A percentile compares a stretch with the other conserved stretches of the same genome.
phyloP scores from a whole-genome alignment of 2,888 invertebrate species.

The Trissolcus brochymenae region DNA sequence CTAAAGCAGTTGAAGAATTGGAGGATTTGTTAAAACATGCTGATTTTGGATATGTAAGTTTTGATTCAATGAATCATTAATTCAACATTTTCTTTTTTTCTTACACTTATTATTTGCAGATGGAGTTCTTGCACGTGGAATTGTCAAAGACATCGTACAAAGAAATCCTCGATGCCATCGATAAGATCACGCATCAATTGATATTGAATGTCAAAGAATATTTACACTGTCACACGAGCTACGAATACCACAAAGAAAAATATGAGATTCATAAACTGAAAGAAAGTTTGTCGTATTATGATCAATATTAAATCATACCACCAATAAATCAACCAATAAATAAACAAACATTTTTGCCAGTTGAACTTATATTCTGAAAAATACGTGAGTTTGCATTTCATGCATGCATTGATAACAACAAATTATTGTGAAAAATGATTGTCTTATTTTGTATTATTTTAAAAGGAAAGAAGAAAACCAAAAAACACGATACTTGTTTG shows the following conservation, averaged over 20 bases:
- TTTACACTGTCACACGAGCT: conserved; percentile 5
- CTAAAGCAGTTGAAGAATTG: background rate
- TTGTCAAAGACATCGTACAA: background rate
- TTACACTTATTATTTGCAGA: too few species aligned
- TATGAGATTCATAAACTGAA: conserved; percentile 2
- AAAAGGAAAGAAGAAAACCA: too few species aligned
- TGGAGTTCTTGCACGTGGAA: background rate
- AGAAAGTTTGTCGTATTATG: background rate
- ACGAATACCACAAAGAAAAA: conserved; percentile 1
- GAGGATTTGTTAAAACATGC: background rate
- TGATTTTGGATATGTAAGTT: background rate
- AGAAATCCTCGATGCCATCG: background rate
- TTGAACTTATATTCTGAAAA: too few species aligned
- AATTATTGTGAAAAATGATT: too few species aligned
- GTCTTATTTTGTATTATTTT: too few species aligned
- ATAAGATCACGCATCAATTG: background rate
- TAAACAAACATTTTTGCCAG: too few species aligned
- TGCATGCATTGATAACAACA: background rate
- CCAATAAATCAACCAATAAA: too few species aligned
- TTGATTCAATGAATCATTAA: background rate
- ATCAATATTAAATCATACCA: background rate
- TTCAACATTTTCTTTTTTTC: background rate
- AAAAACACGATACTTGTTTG: too few species aligned
- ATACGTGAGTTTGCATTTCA: too few species aligned
- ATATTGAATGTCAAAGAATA: conserved; percentile 3